Evolutionary conservation across 37 sponge, comb jelly and placozoan species (phyloP).

Genomic region (Trichoplax adhaerens): DNA sequence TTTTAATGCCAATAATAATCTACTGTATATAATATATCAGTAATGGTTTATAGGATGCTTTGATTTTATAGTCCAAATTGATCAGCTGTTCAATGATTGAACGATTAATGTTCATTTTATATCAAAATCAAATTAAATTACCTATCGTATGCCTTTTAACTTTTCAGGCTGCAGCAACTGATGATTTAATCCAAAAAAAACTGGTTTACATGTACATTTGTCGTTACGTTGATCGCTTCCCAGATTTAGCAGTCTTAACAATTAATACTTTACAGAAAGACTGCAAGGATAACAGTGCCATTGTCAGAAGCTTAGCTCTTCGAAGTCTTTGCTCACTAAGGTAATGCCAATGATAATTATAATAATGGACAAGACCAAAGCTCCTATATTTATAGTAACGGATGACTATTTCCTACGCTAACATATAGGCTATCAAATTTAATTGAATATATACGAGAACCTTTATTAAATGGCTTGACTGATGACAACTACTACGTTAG

Average conservation of each 20-base stretch:
- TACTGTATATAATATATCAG: too few relatives aligned
- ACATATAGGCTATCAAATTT: slow-evolving; percentile 46
- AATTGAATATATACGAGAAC: slow-evolving; percentile 71
- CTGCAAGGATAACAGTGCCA: slow-evolving; percentile 64
- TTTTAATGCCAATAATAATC: too few relatives aligned
- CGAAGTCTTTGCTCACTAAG: slow-evolving; percentile 84
- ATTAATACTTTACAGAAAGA: slow-evolving; percentile 85
- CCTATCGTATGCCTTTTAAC: not conserved
- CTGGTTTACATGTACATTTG: slow-evolving; percentile 85
- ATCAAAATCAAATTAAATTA: too few relatives aligned
- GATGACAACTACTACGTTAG: slow-evolving; percentile 86
- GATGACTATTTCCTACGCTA: not conserved
- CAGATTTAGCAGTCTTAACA: slow-evolving; percentile 68
- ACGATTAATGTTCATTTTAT: too few relatives aligned
- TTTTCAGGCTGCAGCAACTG: slow-evolving; percentile 57
- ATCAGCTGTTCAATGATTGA: too few relatives aligned
- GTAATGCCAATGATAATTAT: slow-evolving; percentile 10
- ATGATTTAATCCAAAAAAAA: slow-evolving; percentile 84
- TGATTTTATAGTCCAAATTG: too few relatives aligned
- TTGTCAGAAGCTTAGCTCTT: slow-evolving; percentile 73
- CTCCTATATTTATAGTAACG: not conserved
- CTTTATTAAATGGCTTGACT: slow-evolving; percentile 62
- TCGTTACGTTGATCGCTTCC: slow-evolving; percentile 68
- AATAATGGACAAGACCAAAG: not conserved
- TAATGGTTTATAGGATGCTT: too few relatives aligned